Percentiles rank a stretch among this genome's conserved stretches.
Conservation (phyloP, 2,113 vertebrate species). For the Rhinoderma darwinii region DNA sequence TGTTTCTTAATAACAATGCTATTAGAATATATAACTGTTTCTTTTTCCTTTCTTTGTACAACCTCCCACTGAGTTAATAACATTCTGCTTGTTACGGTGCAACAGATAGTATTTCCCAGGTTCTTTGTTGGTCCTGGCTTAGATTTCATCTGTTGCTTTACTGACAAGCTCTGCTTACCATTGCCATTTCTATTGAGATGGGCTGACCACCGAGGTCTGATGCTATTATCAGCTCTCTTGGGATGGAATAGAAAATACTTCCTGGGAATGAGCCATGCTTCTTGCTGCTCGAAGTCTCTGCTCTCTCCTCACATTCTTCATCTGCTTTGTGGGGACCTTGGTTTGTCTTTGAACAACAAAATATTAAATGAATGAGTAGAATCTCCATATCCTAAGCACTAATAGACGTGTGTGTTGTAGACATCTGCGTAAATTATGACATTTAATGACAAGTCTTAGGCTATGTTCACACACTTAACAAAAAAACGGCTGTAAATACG, state of each 20-base stretch:
- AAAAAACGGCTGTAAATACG: no score
- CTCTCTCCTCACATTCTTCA: constrained; percentile 61
- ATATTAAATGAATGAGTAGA: not conserved
- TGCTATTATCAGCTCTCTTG: constrained; percentile 67
- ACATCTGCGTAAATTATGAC: not conserved
- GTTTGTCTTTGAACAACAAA: constrained; percentile 60
- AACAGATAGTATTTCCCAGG: constrained; percentile 55
- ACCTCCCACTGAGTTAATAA: not conserved
- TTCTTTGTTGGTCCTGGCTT: constrained; percentile 62
- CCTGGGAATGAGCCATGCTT: constrained; percentile 54
- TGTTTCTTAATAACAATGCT: no score
- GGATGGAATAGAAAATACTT: constrained; percentile 59
- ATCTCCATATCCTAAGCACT: no score
- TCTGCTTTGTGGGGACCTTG: constrained; percentile 60
- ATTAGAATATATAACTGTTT: constrained; percentile 66
- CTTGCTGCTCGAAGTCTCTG: constrained; percentile 47
- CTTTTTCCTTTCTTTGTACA: constrained; percentile 52
- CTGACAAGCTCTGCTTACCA: constrained; percentile 75
- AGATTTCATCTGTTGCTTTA: constrained; percentile 69
- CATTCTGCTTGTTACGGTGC: not conserved
- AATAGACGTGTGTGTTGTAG: not conserved
- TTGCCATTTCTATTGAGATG: constrained; percentile 73
- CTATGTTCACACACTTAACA: no score
- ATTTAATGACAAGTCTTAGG: no score
- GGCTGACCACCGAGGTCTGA: constrained; percentile 66